phyloP scores from a whole-genome alignment of 1,140 invertebrate genomes.

The Carcinoscorpius rotundicauda region DNA sequence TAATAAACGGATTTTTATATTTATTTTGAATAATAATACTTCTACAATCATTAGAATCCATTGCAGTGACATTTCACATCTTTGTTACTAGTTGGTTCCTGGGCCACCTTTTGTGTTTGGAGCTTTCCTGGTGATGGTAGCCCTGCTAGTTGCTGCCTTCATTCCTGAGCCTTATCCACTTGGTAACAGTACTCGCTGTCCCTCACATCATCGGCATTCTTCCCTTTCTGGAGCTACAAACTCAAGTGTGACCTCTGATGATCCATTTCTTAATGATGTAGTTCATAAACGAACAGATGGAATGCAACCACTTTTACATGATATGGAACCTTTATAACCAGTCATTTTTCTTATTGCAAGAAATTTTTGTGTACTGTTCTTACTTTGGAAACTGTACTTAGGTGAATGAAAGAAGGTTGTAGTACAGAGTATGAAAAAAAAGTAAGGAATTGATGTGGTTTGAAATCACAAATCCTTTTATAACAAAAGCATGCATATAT shows the following conservation, averaged over 20 bases:
- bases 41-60: too few species aligned
- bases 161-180: constrained; percentile 52
- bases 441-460: too few species aligned
- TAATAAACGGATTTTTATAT: too few species aligned
- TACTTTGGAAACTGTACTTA: too few species aligned
- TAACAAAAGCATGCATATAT: too few species aligned
- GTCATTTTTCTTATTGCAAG: too few species aligned
- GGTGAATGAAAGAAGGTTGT: too few species aligned
- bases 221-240: not conserved
- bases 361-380: too few species aligned
- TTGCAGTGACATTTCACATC: too few species aligned
- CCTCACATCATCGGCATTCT: constrained; percentile 14
- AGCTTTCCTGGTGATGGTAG: constrained; percentile 88
- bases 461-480: too few species aligned
- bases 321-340: constrained; percentile 21
- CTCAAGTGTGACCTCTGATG: not conserved
- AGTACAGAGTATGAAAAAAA: too few species aligned
- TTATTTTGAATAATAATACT: too few species aligned
- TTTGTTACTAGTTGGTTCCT: constrained; percentile 57
- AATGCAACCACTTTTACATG: constrained; percentile 19
- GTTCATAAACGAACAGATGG: constrained; percentile 18
- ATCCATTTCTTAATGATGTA: constrained; percentile 15
- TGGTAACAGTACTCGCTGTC: not conserved
- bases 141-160: constrained; percentile 80
- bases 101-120: constrained; percentile 99